Evolutionary conservation across 2,797 vertebrate species (phyloP), one percentile per base, ranked within the genome.

Genomic region (Florisuga fusca): DNA sequence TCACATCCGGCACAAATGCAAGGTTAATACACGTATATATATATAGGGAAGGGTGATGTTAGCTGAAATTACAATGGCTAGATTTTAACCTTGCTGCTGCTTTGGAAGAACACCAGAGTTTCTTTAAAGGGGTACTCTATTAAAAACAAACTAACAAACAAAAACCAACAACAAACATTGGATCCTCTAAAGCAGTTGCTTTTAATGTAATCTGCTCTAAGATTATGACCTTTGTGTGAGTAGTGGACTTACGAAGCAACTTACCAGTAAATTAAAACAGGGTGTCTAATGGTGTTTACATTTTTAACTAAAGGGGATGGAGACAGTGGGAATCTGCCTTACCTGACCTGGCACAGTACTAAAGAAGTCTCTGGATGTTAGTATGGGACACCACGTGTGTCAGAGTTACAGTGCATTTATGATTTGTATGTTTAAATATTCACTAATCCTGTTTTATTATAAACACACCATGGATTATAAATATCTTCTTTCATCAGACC

Each of bases 351-450:
- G 34, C 2, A 9, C 23, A 36, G 29, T 33, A 51, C 50, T 59
- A 43, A 36, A 15, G 41, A 77, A 72, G 6, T 31, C 68, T 85
- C 58, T 54, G 69, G 53, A 23, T 57, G 27, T 48, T 38, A 33
- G 17, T 43, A n/a, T n/a, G 38, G 68, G 66, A 88, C 34, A 72
- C 3, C 7, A 12, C 1, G 27, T 15, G 64, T 41, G 33, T 66
- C 77, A 81, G 26, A 69, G 66, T 63, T 54, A 33, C 25, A 21
- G 10, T 38, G 59, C 74, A 48, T 54, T 67, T 82, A 50, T 76
- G 61, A 88, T 84, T 89, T 57, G 63, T 80, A 31, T n/a, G 29
- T 87, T 94, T 90, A 91, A 85, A 61, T 74, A 81, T 86, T 92
- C 59, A 61, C 11, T 82, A 84, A 80, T 86, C 31, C 45, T 29